These are phyloP conservation scores for Latrodectus hesperus DNA, from an alignment of 2,888 invertebrate genomes.

Conservation along the genomic window DNA sequence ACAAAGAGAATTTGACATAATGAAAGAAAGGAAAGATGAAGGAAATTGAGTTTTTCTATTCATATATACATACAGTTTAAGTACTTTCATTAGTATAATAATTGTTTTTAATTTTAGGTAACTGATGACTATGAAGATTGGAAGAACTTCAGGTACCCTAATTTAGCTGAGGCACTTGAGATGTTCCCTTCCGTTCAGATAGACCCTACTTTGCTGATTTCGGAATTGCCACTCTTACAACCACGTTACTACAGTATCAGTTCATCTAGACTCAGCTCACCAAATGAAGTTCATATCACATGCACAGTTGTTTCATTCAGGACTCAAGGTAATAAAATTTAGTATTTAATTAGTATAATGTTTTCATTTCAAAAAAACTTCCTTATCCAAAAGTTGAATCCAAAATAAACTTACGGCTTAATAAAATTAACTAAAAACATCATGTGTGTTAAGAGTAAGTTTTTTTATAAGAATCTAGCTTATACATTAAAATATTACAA, in stretches of 20 bases:
- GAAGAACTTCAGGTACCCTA: slow-evolving; percentile 73
- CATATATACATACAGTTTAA: too few relatives aligned
- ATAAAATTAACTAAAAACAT: neutral
- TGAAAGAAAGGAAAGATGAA: too few relatives aligned
- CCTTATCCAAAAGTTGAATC: neutral
- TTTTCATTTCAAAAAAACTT: neutral
- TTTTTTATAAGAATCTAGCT: neutral
- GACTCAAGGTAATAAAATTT: slow-evolving; percentile 72
- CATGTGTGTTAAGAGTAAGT: neutral
- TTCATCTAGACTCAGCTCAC: slow-evolving; percentile 72
- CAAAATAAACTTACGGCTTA: neutral
- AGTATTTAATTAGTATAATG: neutral
- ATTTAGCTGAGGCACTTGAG: slow-evolving; percentile 74
- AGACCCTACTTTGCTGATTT: slow-evolving; percentile 73
- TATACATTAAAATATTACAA: too few relatives aligned
- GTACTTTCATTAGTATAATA: too few relatives aligned
- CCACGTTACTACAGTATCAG: slow-evolving; percentile 75
- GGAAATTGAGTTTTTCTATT: too few relatives aligned
- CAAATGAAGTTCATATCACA: slow-evolving; percentile 74
- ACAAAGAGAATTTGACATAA: too few relatives aligned
- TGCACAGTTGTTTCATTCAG: slow-evolving; percentile 74
- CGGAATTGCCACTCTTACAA: slow-evolving; percentile 75
- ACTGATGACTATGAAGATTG: slow-evolving; percentile 73
- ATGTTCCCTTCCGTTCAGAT: slow-evolving; percentile 74
- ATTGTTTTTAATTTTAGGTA: slow-evolving; percentile 45